Evolutionary conservation across 2,113 vertebrate genomes (phyloP).

Genomic region (Gallinago paraguaiae): DNA sequence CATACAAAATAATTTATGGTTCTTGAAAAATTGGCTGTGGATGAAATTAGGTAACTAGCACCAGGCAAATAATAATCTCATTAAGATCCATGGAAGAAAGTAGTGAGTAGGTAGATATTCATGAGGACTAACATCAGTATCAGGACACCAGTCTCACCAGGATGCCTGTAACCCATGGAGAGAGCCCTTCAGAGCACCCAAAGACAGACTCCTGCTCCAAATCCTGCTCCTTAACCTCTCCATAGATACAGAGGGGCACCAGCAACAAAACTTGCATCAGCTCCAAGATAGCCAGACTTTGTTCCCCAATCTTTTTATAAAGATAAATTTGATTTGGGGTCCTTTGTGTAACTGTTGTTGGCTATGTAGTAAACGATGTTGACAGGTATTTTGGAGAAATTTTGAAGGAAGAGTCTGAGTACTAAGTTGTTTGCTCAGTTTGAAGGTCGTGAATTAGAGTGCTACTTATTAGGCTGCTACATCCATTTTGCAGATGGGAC

Average conservation of each 20-base stretch:
- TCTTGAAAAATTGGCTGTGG: conserved; percentile 50
- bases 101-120: background rate
- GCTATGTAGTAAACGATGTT: background rate
- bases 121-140: background rate
- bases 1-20: conserved; percentile 64
- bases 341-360: background rate
- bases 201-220: background rate
- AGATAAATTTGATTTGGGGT: background rate
- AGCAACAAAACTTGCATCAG: background rate
- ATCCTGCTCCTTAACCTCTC: background rate
- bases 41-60: conserved; percentile 53
- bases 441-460: background rate
- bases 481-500: background rate
- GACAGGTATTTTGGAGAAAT: background rate
- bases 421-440: background rate
- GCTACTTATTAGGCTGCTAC: background rate
- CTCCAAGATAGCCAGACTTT: background rate
- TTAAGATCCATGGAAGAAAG: conserved; percentile 9
- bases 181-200: background rate
- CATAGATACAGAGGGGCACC: background rate
- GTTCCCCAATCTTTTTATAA: background rate
- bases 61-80: conserved; percentile 28
- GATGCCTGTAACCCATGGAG: background rate
- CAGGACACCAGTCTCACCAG: background rate
- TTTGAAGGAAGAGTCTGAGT: background rate